These are phyloP conservation scores for Pachliopta kotzebuea DNA, from an alignment of 2,888 invertebrate genomes.

Conservation along the genomic window DNA sequence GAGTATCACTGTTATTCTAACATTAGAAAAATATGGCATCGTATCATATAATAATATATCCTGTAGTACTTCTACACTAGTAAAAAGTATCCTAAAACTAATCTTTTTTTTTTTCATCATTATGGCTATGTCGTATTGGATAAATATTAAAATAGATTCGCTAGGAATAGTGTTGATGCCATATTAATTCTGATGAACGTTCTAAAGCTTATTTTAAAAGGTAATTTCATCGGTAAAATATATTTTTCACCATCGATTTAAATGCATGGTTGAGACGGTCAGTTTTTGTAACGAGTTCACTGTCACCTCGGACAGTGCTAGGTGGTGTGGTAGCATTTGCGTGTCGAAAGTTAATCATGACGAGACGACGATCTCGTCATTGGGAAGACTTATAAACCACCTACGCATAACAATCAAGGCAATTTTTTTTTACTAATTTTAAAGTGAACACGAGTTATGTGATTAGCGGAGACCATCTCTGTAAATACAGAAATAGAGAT, in stretches of 20 bases:
- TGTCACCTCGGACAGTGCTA: slow-evolving; percentile 19
- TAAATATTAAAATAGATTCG: slow-evolving; percentile 31
- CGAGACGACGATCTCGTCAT: slow-evolving; percentile 30
- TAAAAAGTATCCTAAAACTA: slow-evolving; percentile 40
- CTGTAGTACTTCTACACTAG: slow-evolving; percentile 36
- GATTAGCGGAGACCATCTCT: slow-evolving; percentile 8
- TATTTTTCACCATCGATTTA: slow-evolving; percentile 60
- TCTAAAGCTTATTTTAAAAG: slow-evolving; percentile 64
- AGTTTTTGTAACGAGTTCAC: slow-evolving; percentile 41
- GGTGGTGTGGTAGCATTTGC: slow-evolving; percentile 68
- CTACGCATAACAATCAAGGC: slow-evolving; percentile 29
- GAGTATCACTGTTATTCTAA: slow-evolving; percentile 68
- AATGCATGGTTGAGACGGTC: slow-evolving; percentile 70
- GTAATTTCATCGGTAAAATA: slow-evolving; percentile 53
- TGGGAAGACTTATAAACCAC: slow-evolving; percentile 29
- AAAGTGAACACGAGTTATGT: slow-evolving; percentile 28
- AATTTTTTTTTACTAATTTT: slow-evolving; percentile 22
- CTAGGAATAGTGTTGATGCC: slow-evolving; percentile 30
- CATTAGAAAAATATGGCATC: slow-evolving; percentile 41
- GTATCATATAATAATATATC: slow-evolving; percentile 30
- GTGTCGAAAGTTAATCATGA: slow-evolving; percentile 19
- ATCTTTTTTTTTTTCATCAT: slow-evolving; percentile 33
- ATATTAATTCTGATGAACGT: slow-evolving; percentile 30
- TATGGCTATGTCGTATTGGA: slow-evolving; percentile 38
- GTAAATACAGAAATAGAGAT: background rate